phyloP scores from a whole-genome alignment of 2,113 vertebrate species.

The Chloebia gouldiae region DNA sequence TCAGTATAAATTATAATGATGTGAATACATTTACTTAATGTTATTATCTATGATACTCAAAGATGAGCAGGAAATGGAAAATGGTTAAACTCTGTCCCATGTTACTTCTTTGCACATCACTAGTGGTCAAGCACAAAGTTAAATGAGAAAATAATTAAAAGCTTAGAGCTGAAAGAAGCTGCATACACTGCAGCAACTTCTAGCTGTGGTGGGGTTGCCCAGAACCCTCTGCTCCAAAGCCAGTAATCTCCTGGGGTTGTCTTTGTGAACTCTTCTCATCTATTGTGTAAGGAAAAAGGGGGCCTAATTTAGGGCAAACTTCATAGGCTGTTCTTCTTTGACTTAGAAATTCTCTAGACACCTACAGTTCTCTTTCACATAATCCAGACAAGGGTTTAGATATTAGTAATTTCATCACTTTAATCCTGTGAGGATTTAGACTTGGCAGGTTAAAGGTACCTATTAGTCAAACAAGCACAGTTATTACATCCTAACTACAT shows the following conservation, averaged over 20 bases:
- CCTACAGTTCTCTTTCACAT: neutral
- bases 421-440: neutral
- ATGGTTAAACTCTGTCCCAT: neutral
- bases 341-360: neutral
- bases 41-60: neutral
- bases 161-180: neutral
- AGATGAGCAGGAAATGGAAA: neutral
- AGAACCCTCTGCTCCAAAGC: neutral
- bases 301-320: neutral
- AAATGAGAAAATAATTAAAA: neutral
- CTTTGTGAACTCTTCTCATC: neutral
- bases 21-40: neutral
- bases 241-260: neutral
- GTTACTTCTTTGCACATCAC: neutral
- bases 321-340: neutral
- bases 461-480: neutral
- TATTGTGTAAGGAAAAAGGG: neutral
- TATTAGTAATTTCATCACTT: neutral
- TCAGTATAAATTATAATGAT: neutral
- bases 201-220: neutral
- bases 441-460: neutral
- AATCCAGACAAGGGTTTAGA: neutral
- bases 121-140: neutral
- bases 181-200: neutral
- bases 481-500: neutral